Evolutionary conservation across 2,888 invertebrate genomes (phyloP), one percentile per base, ranked within the genome.

Genomic region (Idaea aversata): DNA sequence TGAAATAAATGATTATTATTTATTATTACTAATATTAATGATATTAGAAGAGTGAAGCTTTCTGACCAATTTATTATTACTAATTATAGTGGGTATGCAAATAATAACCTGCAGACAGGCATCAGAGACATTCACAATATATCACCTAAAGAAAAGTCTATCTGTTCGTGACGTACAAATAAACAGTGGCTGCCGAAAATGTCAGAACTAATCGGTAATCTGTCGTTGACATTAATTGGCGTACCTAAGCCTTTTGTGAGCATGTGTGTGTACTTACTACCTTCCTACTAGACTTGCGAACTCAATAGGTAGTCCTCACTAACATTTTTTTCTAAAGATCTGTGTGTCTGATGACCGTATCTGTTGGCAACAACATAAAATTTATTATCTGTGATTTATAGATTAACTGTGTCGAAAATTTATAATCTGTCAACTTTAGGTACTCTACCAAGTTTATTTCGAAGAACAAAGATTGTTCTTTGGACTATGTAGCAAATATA

Each of bases 91-190:
- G 0, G 47, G 47, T 47, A 47, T 47, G 7, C 47, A 5, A 5
- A 47, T 7, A 47, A 47, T 47, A 47, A 47, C 47, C 47, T 10
- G 13, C 25, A 13, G 13, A 47, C 13, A 7, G 10, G 47, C 47
- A 47, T 13, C 6, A 47, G 47, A 47, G 47, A 47, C 47, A 47
- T 47, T 47, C 47, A 47, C 10, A 47, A 47, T 10, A 47, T 47
- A 47, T 47, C 47, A 47, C 47, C 13, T 25, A 25, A 25, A 47
- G 47, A 15, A 15, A 57, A 35, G n/a, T 35, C 47, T 35, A 68
- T 70, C 77, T 80, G 78, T 70, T 61, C 65, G 63, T 64, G 77
- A 76, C 77, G 67, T 71, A 57, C 61, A 72, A 70, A 71, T 72
- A 67, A 71, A 73, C 66, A 64, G 38, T 64, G 61, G 62, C 65